These are phyloP conservation scores for Dasyornis broadbenti DNA, from an alignment of 2,113 vertebrate species.

Conservation along the genomic window DNA sequence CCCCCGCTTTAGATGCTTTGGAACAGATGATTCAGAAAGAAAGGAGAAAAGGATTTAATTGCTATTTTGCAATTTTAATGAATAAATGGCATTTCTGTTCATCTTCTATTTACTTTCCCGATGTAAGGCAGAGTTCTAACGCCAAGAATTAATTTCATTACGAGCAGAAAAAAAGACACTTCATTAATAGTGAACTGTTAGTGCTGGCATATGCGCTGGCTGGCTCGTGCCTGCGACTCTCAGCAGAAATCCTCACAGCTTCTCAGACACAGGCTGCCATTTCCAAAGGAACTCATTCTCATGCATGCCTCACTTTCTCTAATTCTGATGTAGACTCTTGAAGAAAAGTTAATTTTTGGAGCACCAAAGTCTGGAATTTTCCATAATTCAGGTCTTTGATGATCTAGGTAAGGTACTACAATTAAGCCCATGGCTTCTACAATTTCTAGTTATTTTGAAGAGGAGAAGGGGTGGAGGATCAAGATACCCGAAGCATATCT, in stretches of 20 bases:
- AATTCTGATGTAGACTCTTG: background rate
- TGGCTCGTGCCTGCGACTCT: slow-evolving; percentile 20
- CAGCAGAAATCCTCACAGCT: slow-evolving; percentile 30
- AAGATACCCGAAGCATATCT: background rate
- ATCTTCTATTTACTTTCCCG: slow-evolving; percentile 39
- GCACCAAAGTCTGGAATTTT: background rate
- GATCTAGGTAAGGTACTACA: background rate
- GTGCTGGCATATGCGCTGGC: slow-evolving; percentile 41
- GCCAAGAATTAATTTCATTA: slow-evolving; percentile 51
- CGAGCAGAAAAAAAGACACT: slow-evolving; percentile 39
- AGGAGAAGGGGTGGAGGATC: background rate
- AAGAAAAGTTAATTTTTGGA: background rate
- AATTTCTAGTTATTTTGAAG: background rate
- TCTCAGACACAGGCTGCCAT: slow-evolving; percentile 10
- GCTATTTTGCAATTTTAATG: slow-evolving; percentile 50
- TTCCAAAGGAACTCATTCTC: background rate
- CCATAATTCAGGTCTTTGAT: background rate
- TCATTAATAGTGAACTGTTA: slow-evolving; percentile 58
- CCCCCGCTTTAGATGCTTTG: background rate
- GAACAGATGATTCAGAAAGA: background rate
- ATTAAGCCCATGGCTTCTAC: background rate
- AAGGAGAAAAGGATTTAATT: slow-evolving; percentile 6
- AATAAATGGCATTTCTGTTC: slow-evolving; percentile 41
- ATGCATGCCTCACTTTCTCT: background rate
- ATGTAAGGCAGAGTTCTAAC: slow-evolving; percentile 32